These are phyloP conservation scores for Clinocottus analis DNA, from an alignment of 2,113 vertebrate species.

Conservation along the genomic window DNA sequence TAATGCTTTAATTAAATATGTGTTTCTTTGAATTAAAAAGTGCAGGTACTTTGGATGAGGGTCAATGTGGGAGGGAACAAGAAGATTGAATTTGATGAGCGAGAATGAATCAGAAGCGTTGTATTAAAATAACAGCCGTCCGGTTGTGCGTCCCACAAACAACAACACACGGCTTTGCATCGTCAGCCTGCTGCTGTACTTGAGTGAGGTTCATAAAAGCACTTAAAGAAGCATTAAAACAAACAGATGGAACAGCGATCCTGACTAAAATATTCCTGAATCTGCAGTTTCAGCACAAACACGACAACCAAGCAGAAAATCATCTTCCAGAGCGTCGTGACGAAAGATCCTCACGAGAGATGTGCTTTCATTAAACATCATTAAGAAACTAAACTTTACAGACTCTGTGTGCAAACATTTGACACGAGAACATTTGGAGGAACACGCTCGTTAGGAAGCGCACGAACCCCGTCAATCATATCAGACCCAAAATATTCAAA, in stretches of 20 bases:
- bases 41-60: slow-evolving; percentile 35
- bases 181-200: slow-evolving; percentile 27
- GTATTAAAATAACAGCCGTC: slow-evolving; percentile 43
- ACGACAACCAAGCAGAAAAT: slow-evolving; percentile 22
- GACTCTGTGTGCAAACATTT: slow-evolving; percentile 44
- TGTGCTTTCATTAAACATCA: slow-evolving; percentile 44
- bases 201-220: slow-evolving; percentile 44
- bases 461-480: slow-evolving; percentile 37
- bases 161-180: slow-evolving; percentile 22
- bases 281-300: slow-evolving; percentile 24
- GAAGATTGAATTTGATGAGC: slow-evolving; percentile 17
- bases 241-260: slow-evolving; percentile 21
- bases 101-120: slow-evolving; percentile 35
- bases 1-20: slow-evolving; percentile 63
- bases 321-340: too few species aligned
- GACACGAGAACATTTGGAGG: slow-evolving; percentile 46
- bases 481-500: slow-evolving; percentile 35
- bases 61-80: slow-evolving; percentile 14
- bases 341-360: too few species aligned
- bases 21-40: slow-evolving; percentile 44
- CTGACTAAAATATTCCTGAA: not conserved
- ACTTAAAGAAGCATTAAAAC: slow-evolving; percentile 47
- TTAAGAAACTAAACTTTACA: slow-evolving; percentile 34
- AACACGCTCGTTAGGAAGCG: slow-evolving; percentile 27
- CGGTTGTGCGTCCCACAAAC: slow-evolving; percentile 6